A percentile compares a stretch with the other conserved stretches of the same genome.
Evolutionary conservation across 2,888 invertebrate genomes (phyloP).

Genomic region (Pristionchus japonicus): DNA sequence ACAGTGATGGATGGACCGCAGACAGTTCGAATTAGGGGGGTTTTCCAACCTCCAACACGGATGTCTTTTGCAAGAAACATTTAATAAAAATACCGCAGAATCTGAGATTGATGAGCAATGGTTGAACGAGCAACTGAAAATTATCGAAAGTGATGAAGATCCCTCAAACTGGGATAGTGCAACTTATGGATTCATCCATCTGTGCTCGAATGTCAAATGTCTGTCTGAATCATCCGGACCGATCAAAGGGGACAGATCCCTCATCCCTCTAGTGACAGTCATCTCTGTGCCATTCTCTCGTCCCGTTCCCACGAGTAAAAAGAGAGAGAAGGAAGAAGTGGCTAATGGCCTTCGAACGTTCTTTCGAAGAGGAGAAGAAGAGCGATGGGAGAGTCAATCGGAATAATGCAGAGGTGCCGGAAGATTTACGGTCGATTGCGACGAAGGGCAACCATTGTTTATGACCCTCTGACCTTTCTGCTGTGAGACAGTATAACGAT

Average conservation of each 20-base stretch:
- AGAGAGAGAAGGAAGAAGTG: slow-evolving; percentile 4
- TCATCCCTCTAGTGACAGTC: not conserved
- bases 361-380: not conserved
- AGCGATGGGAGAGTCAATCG: not conserved
- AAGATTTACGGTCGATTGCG: not conserved
- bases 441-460: not conserved
- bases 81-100: no score
- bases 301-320: slow-evolving; percentile 16
- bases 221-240: no score
- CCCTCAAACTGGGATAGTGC: no score
- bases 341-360: slow-evolving; percentile 2
- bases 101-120: no score
- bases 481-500: not conserved
- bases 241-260: not conserved
- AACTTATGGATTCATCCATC: no score
- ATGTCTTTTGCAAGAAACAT: no score
- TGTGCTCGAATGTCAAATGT: no score
- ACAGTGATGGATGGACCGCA: no score
- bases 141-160: no score
- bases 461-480: not conserved
- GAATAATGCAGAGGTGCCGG: not conserved
- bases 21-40: no score
- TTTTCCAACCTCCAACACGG: no score
- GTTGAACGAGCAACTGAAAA: no score
- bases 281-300: not conserved